Conservation (phyloP, 2,888 invertebrate species). For the Camponotus fellah region DNA sequence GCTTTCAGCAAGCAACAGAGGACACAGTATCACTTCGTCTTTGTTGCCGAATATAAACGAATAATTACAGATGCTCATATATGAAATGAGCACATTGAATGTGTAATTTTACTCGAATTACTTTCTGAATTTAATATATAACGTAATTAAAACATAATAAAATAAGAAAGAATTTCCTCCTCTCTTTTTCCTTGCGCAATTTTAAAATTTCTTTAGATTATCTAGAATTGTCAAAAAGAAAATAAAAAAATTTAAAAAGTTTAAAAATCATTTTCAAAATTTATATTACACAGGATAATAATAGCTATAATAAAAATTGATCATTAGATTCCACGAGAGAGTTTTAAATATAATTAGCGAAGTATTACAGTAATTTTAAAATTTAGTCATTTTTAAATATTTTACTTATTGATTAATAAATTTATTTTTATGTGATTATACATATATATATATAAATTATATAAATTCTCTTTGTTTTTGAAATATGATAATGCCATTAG, state of each 20-base stretch:
- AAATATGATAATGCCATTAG: slow-evolving; percentile 1
- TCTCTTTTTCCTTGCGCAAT: not conserved
- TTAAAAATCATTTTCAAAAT: not conserved
- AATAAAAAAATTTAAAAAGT: not conserved
- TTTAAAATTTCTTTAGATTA: not conserved
- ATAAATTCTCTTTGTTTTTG: not conserved
- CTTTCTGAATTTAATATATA: not conserved
- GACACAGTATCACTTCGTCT: no score
- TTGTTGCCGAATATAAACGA: no score
- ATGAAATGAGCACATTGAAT: not conserved
- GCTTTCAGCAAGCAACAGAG: no score
- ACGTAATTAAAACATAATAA: not conserved
- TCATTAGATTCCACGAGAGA: not conserved
- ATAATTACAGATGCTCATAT: not conserved
- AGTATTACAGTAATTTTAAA: not conserved
- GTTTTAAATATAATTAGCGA: not conserved
- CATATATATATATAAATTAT: not conserved
- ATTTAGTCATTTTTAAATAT: not conserved
- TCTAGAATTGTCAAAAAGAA: not conserved
- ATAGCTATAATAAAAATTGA: not conserved
- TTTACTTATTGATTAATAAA: not conserved
- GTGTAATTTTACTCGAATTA: not conserved
- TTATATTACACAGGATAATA: not conserved
- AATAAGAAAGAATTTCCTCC: not conserved
- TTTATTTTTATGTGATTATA: not conserved